Percentiles rank a stretch among this genome's conserved stretches.
phyloP scores from a whole-genome alignment of 2,113 vertebrate species.

The Triplophysa rosa region DNA sequence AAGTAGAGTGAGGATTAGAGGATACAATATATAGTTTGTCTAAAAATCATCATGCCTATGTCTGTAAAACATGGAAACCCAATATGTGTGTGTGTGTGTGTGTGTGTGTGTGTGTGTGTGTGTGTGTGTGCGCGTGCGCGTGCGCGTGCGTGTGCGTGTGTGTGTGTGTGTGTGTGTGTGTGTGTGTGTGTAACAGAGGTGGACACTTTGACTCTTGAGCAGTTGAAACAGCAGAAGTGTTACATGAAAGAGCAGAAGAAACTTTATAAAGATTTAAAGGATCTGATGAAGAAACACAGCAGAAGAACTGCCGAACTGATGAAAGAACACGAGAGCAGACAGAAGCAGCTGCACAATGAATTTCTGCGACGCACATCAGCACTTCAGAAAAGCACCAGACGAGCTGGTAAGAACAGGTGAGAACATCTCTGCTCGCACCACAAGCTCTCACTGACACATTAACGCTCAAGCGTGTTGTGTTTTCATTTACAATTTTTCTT shows the following conservation, averaged over 20 bases:
- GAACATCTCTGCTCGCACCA: slow-evolving; percentile 38
- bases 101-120: no score
- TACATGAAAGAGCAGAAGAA: slow-evolving; percentile 94
- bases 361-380: slow-evolving; percentile 81
- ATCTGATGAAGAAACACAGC: slow-evolving; percentile 91
- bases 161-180: slow-evolving; percentile 6
- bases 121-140: no score
- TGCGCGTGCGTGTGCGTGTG: no score
- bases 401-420: slow-evolving; percentile 96
- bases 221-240: slow-evolving; percentile 92
- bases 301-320: slow-evolving; percentile 94
- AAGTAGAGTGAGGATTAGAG: no score
- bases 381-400: slow-evolving; percentile 87
- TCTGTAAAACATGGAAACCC: no score
- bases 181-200: slow-evolving; percentile 75
- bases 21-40: no score
- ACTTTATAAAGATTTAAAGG: slow-evolving; percentile 99
- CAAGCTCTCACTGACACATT: no score
- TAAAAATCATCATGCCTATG: no score
- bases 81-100: neutral
- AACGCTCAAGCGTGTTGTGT: no score
- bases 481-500: no score
- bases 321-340: slow-evolving; percentile 89
- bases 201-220: slow-evolving; percentile 90
- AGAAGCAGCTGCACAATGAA: slow-evolving; percentile 87